Evolutionary conservation across 2,888 invertebrate species (phyloP).

Genomic region (Raillietiella orientalis): DNA sequence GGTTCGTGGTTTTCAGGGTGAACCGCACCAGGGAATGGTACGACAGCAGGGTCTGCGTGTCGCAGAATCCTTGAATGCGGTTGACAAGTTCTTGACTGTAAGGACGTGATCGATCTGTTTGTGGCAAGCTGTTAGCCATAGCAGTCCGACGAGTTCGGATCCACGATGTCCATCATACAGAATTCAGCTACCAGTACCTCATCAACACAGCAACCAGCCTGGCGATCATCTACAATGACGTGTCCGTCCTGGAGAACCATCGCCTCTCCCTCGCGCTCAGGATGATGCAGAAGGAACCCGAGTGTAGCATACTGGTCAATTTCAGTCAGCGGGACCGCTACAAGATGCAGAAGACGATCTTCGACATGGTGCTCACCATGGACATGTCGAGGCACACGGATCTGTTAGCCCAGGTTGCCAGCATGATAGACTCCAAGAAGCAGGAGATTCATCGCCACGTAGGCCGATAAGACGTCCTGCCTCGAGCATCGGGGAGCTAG

Average conservation of each 20-base stretch:
- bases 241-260: slow-evolving; percentile 95
- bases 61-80: too few relatives aligned
- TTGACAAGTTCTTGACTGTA: too few relatives aligned
- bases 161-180: slow-evolving; percentile 98
- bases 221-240: slow-evolving; percentile 99
- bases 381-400: slow-evolving; percentile 99
- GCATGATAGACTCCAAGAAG: slow-evolving; percentile 95
- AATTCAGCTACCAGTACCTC: slow-evolving; percentile 94
- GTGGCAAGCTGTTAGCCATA: too few relatives aligned
- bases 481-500: too few relatives aligned
- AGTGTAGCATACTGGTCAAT: slow-evolving; percentile 87
- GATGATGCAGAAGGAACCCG: slow-evolving; percentile 46
- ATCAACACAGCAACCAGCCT: slow-evolving; percentile 97
- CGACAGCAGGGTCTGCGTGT: too few relatives aligned
- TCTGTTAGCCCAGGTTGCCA: slow-evolving; percentile 86
- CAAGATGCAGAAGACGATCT: slow-evolving; percentile 89
- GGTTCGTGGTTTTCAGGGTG: too few relatives aligned
- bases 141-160: too few relatives aligned
- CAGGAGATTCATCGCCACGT: too few relatives aligned
- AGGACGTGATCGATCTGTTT: too few relatives aligned
- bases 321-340: slow-evolving; percentile 85
- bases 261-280: slow-evolving; percentile 98
- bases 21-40: too few relatives aligned
- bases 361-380: slow-evolving; percentile 97
- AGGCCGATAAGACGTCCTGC: too few relatives aligned